Evolutionary conservation across 2,888 invertebrate genomes (phyloP), one percentile per base, ranked within the genome.

Genomic region (Lingula anatina): DNA sequence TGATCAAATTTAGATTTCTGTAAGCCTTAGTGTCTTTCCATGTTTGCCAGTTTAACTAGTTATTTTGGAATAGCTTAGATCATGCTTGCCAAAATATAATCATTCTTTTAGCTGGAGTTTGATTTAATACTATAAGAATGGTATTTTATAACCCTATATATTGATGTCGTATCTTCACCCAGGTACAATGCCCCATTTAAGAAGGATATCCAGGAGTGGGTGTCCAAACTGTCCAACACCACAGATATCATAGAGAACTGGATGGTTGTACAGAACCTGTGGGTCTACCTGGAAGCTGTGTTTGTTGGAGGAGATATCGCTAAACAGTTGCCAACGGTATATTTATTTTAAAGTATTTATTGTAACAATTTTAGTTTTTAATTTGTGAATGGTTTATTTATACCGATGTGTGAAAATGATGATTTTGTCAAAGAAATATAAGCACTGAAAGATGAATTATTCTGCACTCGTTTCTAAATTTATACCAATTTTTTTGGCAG

Each of bases 291-390:
- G 53, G 92, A 92, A 71, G 91, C 90, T 2, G 91, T 92, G 0
- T 92, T 92, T 76, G 89, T 90, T 15, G 90, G 91, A 7, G 91
- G 91, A 2, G 91, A 92, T 71, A 91, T 92, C 59, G 85, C 91
- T 0, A 89, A 87, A 64, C 90, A 91, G 68, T 72, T 92, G 59
- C 91, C 92, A 4, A 68, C 72, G 66, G 73, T 71, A 50, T 45
- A n/a, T n/a, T 26, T 12, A 18, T 44, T 25, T 15, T 89, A 88
- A 67, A 79, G 87, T 65, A 89, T 89, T 71, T 83, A 78, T 12
- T 43, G 15, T 26, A 9, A 43, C 26, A 9, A 25, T 43, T 9
- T 12, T 23, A 9, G 12, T 9, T 12, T 18, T 31, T n/a, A 31
- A 31, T 9, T 31, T 31, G 15, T 12, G 35, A 12, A 9, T 31